These are phyloP conservation scores for Sebastes steindachneri DNA, from an alignment of 2,797 vertebrate species.

Conservation along the genomic window DNA sequence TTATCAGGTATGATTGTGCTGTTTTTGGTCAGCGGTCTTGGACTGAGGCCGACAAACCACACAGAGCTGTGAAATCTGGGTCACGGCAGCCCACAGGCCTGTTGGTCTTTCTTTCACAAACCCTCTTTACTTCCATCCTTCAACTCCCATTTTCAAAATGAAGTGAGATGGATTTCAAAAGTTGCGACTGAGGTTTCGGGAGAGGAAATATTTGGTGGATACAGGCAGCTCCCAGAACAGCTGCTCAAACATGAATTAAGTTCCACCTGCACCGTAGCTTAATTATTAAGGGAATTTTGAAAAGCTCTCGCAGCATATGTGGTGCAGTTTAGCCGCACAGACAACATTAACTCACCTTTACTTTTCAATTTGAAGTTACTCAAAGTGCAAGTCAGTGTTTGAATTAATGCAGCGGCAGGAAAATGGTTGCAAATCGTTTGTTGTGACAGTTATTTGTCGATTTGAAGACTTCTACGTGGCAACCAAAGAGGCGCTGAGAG, in stretches of 20 bases:
- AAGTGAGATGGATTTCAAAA: not conserved
- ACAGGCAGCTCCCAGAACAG: constrained; percentile 35
- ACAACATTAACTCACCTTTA: not conserved
- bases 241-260: constrained; percentile 39
- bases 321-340: not conserved
- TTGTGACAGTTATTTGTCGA: constrained; percentile 14
- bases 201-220: constrained; percentile 16
- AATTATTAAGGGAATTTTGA: constrained; percentile 23
- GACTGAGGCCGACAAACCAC: constrained; percentile 27
- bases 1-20: constrained; percentile 7
- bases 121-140: constrained; percentile 14
- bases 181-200: constrained; percentile 10
- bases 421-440: constrained; percentile 4
- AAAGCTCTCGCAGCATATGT: not conserved
- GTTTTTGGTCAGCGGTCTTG: constrained; percentile 32
- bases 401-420: not conserved
- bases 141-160: constrained; percentile 5
- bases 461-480: too few relatives aligned
- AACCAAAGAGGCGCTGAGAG: not conserved
- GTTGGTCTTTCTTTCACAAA: constrained; percentile 16
- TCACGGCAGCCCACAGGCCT: constrained; percentile 58
- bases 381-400: not conserved
- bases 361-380: not conserved
- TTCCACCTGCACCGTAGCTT: constrained; percentile 29
- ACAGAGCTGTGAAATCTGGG: constrained; percentile 62